These are phyloP conservation scores for Tokudaia tokunoshimensis DNA, from an alignment of 2,797 vertebrate species.

Conservation along the genomic window DNA sequence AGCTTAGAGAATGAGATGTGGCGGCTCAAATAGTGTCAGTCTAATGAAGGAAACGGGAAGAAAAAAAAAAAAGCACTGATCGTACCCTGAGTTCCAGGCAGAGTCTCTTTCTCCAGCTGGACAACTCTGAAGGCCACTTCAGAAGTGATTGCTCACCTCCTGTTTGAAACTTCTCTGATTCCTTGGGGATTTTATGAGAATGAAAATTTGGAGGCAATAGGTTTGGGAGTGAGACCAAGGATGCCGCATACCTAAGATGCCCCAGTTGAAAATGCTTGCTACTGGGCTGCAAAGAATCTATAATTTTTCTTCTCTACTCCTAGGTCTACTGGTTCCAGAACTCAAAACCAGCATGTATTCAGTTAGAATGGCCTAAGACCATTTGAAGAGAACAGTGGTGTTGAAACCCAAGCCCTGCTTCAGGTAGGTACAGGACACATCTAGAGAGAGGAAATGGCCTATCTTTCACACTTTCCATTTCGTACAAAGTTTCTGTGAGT, in stretches of 20 bases:
- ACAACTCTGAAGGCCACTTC: background rate
- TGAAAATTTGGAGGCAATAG: background rate
- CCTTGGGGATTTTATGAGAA: background rate
- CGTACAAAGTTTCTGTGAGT: background rate
- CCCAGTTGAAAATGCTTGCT: background rate
- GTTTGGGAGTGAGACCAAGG: background rate
- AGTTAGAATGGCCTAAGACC: background rate
- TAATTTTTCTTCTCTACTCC: background rate
- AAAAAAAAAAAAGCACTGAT: background rate
- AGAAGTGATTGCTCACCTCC: background rate
- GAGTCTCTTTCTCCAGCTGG: background rate
- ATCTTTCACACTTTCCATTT: background rate
- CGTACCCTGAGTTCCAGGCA: background rate
- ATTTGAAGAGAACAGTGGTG: background rate
- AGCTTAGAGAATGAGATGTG: background rate
- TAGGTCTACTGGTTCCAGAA: background rate
- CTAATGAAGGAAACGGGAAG: background rate
- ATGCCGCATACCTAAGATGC: background rate
- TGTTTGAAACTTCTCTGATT: background rate
- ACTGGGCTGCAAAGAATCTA: background rate
- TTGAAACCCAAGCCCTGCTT: background rate
- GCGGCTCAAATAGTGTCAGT: background rate
- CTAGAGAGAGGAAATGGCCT: background rate
- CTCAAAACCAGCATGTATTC: background rate
- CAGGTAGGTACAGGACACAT: background rate